Base-by-base conservation (phyloP, 2,888 invertebrate species). In the Autographa gamma region DNA sequence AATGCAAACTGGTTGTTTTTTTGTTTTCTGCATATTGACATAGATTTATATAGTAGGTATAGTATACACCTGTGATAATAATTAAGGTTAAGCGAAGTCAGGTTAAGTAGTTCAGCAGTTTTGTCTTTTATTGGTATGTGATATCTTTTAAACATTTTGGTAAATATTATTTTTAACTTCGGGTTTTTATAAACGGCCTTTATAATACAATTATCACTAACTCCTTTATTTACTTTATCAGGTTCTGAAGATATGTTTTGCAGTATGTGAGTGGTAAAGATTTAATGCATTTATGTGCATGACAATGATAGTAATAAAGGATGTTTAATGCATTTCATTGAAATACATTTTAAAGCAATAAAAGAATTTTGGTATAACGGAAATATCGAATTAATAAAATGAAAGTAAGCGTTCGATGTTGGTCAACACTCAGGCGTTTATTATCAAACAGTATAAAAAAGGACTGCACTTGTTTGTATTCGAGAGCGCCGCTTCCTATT, bases 401-500 rank as follows among this genome's bases (percentile, higher is more conserved):
- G 19, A 56, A 56, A 25, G 54, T 25, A 25, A 25, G 16, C 54
- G 18, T 19, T 25, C 25, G 19, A 56, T 25, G 54, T 56, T 56
- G 54, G 54, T 56, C 54, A 56, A 56, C 25, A 25, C 54, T 56
- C 25, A 25, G 25, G 54, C 54, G 54, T 19, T 56, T 56, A 56
- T 56, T 56, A 48, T 48, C 48, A 56, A 56, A 56, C 25, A 56
- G 4, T 59, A 67, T 60, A 70, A 71, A 65, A 76, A 76, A 74
- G 82, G 84, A 84, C 76, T 85, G 87, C 84, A 85, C 84, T 82
- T 84, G 77, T 87, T 76, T 74, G 67, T 71, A 77, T 85, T 83
- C 81, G 80, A 77, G 84, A 83, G 74, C 82, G 71, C 82, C 79
- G 85, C 85, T 83, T 85, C 87, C 84, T 86, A 84, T 84, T 72